Conservation (phyloP, 2,113 vertebrate species). For the Hucho hucho region DNA sequence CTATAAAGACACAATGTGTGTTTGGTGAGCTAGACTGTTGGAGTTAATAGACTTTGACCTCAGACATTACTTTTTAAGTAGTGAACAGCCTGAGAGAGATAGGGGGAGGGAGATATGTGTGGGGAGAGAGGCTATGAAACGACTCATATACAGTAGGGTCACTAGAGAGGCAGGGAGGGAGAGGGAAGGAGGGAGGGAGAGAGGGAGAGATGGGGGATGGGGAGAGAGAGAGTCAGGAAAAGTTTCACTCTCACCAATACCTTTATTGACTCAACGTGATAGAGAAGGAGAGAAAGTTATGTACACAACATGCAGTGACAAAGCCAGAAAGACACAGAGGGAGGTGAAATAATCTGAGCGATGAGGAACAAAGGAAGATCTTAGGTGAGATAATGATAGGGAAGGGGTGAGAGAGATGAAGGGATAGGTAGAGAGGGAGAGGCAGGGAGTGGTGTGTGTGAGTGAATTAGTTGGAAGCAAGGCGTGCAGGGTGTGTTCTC, state of each 20-base stretch:
- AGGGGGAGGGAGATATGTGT: neutral
- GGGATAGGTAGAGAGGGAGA: neutral
- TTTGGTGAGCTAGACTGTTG: neutral
- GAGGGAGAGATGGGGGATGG: neutral
- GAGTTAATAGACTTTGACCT: neutral
- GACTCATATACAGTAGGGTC: neutral
- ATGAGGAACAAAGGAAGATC: neutral
- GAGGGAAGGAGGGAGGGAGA: no score
- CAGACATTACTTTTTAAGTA: neutral
- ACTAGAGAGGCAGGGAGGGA: neutral
- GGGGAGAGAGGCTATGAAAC: neutral
- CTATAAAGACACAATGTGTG: slow-evolving; percentile 1
- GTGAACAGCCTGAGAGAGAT: neutral
- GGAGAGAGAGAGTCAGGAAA: neutral
- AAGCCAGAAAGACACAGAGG: neutral
- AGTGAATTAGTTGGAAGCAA: neutral
- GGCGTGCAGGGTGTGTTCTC: slow-evolving; percentile 54
- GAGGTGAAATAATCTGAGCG: neutral
- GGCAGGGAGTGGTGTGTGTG: slow-evolving; percentile 36
- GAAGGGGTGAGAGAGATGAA: neutral
- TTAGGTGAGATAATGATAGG: slow-evolving; percentile 14
- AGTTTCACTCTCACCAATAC: neutral
- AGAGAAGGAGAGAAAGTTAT: neutral
- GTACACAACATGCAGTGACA: neutral
- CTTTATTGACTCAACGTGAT: neutral